phyloP scores from a whole-genome alignment of 2,113 vertebrate genomes.

The Gallinago undulata region DNA sequence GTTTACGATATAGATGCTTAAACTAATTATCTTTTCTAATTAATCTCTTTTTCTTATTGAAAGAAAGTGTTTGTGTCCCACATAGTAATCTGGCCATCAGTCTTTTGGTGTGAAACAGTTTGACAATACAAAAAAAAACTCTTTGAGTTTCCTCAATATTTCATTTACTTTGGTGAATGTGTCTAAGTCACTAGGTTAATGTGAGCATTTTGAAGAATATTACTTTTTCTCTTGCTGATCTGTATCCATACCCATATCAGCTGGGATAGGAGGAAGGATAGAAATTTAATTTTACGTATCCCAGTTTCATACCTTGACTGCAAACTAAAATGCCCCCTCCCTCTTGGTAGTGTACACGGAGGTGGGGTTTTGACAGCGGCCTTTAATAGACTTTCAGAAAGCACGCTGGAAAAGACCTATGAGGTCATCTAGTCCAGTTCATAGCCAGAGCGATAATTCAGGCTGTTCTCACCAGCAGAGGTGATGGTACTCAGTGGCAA shows the following conservation, averaged over 20 bases:
- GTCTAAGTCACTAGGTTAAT: neutral
- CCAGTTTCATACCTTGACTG: neutral
- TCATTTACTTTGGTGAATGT: neutral
- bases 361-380: neutral
- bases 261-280: neutral
- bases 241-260: neutral
- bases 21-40: neutral
- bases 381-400: slow-evolving; percentile 36
- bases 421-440: slow-evolving; percentile 26
- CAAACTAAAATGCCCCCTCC: neutral
- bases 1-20: neutral
- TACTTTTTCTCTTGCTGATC: neutral
- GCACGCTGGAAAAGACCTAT: slow-evolving; percentile 5
- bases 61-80: neutral
- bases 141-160: neutral
- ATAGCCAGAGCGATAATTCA: neutral
- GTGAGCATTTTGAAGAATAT: neutral
- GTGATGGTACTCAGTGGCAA: neutral
- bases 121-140: neutral
- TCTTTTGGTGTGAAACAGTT: neutral
- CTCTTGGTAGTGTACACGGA: rapidly evolving
- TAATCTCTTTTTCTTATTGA: neutral
- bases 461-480: slow-evolving; percentile 4
- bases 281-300: neutral
- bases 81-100: neutral